phyloP scores from a whole-genome alignment of 2,113 vertebrate species.

The Polyodon spathula region DNA sequence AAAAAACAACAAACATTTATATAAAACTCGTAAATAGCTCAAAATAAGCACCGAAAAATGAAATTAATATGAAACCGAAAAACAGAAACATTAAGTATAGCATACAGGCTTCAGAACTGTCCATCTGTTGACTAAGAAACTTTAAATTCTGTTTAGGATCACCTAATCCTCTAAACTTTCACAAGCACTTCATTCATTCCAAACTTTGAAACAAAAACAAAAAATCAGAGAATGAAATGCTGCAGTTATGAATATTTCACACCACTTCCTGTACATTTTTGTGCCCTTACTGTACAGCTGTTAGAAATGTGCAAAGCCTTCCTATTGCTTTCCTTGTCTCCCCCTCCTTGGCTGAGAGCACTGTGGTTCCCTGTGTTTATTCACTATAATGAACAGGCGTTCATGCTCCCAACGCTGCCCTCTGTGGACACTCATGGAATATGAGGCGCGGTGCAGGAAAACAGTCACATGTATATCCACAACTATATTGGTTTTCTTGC shows the following conservation, averaged over 20 bases:
- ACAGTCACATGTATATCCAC: no score
- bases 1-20: no score
- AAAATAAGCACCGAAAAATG: no score
- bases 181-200: not conserved
- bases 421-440: not conserved
- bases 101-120: no score
- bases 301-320: conserved; percentile 2
- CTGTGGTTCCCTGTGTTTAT: not conserved
- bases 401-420: not conserved
- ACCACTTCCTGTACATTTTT: conserved; percentile 3
- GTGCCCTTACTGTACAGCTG: not conserved
- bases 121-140: no score
- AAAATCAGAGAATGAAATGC: not conserved
- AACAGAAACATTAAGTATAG: no score
- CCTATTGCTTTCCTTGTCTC: not conserved
- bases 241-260: not conserved
- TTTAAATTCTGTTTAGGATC: no score
- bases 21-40: no score
- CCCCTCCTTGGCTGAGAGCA: conserved; percentile 3
- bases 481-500: no score
- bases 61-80: no score
- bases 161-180: not conserved
- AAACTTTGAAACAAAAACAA: no score
- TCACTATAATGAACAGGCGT: not conserved
- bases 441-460: not conserved